These are phyloP conservation scores for Atlantisia rogersi DNA, from an alignment of 2,113 vertebrate genomes.

Conservation along the genomic window DNA sequence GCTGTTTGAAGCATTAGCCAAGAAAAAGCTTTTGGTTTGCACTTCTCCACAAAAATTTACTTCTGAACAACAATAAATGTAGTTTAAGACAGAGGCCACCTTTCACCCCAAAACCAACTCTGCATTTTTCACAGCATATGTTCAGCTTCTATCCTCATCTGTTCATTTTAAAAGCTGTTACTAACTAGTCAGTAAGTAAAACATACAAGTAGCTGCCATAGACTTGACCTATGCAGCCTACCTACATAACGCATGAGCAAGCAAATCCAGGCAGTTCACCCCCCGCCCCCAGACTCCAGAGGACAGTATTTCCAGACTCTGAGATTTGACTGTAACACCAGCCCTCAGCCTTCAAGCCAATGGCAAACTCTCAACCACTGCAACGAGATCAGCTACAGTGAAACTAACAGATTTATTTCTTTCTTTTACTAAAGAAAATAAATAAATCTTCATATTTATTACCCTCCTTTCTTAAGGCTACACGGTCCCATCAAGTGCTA, in stretches of 20 bases:
- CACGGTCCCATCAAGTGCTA: not conserved
- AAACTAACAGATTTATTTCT: not conserved
- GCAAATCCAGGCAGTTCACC: not conserved
- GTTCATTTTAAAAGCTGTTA: not conserved
- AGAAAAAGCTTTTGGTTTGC: not conserved
- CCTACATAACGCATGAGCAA: rapidly evolving
- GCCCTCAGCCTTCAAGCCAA: not conserved
- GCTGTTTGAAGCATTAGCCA: not conserved
- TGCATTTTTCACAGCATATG: not conserved
- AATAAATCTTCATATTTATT: not conserved
- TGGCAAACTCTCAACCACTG: not conserved
- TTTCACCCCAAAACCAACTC: not conserved
- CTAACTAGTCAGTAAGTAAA: not conserved
- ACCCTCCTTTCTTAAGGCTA: not conserved
- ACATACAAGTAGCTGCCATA: not conserved
- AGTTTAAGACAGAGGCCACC: not conserved
- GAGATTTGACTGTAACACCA: not conserved
- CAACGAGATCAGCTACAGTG: not conserved
- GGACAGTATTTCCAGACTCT: not conserved
- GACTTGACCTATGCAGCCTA: not conserved
- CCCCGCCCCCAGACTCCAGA: not conserved
- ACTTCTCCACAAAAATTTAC: not conserved
- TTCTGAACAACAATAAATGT: not conserved
- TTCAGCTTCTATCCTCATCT: not conserved
- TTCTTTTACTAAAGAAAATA: not conserved